phyloP scores from a whole-genome alignment of 2,797 vertebrate genomes.

The Pangasius larnaudii region DNA sequence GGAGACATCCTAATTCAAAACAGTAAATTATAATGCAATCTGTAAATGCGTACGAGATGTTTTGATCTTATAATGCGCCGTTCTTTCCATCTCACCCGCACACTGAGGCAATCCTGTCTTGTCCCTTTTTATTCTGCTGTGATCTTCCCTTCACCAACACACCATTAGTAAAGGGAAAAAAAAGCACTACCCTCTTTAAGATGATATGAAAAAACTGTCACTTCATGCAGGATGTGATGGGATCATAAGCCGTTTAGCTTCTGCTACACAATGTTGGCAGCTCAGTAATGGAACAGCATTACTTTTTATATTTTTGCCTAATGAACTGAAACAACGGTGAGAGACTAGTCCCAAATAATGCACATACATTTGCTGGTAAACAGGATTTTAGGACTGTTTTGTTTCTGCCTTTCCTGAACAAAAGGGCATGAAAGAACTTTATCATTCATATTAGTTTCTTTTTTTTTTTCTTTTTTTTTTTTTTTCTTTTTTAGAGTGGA shows the following conservation, averaged over 20 bases:
- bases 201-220: background rate
- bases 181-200: slow-evolving; percentile 9
- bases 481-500: background rate
- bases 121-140: slow-evolving; percentile 15
- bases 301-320: slow-evolving; percentile 43
- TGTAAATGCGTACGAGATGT: background rate
- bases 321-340: slow-evolving; percentile 36
- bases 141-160: slow-evolving; percentile 21
- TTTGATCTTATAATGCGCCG: background rate
- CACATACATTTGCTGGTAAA: slow-evolving; percentile 24
- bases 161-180: slow-evolving; percentile 28
- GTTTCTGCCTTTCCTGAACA: slow-evolving; percentile 23
- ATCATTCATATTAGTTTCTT: slow-evolving; percentile 3
- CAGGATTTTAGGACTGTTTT: slow-evolving; percentile 34
- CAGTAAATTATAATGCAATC: background rate
- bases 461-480: background rate
- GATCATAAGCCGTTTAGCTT: slow-evolving; percentile 35
- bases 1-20: background rate
- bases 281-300: slow-evolving; percentile 36
- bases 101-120: slow-evolving; percentile 4
- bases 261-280: slow-evolving; percentile 23
- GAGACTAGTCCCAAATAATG: slow-evolving; percentile 34
- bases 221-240: slow-evolving; percentile 23
- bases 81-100: slow-evolving; percentile 7
- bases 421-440: slow-evolving; percentile 20